Conservation (phyloP, 2,797 vertebrate genomes). For the Diceros bicornis region DNA sequence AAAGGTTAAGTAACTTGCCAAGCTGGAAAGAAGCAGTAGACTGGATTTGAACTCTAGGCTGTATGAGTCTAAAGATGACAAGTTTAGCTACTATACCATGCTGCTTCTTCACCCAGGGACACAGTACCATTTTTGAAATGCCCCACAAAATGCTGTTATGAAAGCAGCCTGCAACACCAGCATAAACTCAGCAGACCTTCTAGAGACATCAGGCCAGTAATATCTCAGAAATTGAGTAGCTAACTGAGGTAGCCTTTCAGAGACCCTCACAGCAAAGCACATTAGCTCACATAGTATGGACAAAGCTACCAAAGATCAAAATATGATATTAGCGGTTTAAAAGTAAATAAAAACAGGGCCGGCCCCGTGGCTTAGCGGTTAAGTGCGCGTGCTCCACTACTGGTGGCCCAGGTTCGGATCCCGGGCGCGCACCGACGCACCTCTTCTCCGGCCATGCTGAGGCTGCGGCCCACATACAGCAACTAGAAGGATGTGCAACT, state of each 20-base stretch:
- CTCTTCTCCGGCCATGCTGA: no score
- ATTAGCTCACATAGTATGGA: neutral
- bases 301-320: neutral
- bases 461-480: no score
- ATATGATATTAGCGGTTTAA: neutral
- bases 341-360: neutral
- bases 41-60: conserved; percentile 38
- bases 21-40: neutral
- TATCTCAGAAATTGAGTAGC: conserved; percentile 58
- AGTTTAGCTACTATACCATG: neutral
- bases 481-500: no score
- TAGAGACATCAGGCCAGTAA: neutral
- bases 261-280: neutral
- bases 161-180: neutral
- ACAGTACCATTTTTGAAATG: neutral
- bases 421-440: no score
- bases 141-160: neutral
- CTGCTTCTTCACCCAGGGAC: neutral
- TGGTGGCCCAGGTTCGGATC: no score
- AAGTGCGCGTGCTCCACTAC: no score
- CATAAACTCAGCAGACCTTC: neutral
- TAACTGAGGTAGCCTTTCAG: conserved; percentile 19
- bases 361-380: no score
- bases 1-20: conserved; percentile 33
- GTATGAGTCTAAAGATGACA: conserved; percentile 16